Conservation (phyloP, 2,888 invertebrate genomes). For the Eurytoma adleriae region DNA sequence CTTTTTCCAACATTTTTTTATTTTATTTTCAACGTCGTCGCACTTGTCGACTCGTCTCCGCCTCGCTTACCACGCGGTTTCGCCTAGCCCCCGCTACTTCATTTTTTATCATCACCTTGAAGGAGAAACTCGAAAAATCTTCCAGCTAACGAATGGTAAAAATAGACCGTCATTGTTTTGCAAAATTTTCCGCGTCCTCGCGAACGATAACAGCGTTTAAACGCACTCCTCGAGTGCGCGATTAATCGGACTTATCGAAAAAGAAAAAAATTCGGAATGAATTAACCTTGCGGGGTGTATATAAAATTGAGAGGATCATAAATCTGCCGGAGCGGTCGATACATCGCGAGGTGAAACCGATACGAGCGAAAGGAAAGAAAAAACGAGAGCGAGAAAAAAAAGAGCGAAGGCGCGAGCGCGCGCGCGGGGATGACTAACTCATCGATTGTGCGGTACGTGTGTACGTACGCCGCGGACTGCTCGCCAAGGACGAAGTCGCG, state of each 20-base stretch:
- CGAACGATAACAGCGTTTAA: no score
- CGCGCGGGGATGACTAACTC: constrained; percentile 7
- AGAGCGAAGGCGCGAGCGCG: no score
- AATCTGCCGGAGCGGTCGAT: background rate
- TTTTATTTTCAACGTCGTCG: constrained; percentile 19
- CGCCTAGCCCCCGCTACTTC: background rate
- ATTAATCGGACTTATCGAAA: no score
- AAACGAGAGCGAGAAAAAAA: no score
- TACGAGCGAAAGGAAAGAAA: no score
- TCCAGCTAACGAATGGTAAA: no score
- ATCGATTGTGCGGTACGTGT: constrained; percentile 13
- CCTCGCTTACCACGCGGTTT: background rate
- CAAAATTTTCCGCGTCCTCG: no score
- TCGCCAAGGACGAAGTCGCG: background rate
- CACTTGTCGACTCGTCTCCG: constrained; percentile 5
- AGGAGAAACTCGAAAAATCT: no score
- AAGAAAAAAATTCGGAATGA: background rate
- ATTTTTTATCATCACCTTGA: background rate
- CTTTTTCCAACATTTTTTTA: constrained; percentile 66
- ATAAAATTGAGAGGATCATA: background rate
- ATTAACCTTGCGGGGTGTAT: constrained; percentile 7
- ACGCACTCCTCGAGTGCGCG: no score
- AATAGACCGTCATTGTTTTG: no score
- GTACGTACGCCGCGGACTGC: background rate
- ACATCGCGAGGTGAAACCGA: background rate